Evolutionary conservation across 2,113 vertebrate species (phyloP).

Genomic region (Gymnobelideus leadbeateri): DNA sequence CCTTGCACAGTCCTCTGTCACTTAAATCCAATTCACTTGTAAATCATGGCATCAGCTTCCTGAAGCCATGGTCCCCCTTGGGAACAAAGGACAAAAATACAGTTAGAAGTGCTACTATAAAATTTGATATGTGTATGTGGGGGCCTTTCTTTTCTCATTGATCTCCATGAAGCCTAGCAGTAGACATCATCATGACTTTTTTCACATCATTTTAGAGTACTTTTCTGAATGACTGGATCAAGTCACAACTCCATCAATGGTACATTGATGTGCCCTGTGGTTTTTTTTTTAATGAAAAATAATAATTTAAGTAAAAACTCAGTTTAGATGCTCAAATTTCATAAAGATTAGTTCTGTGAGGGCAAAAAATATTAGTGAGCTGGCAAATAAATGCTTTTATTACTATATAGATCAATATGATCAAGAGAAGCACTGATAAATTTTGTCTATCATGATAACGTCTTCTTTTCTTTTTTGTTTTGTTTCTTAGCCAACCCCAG

Average conservation of each 20-base stretch:
- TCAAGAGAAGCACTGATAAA: conserved; percentile 42
- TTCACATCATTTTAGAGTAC: not conserved
- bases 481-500: conserved; percentile 80
- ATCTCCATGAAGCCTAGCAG: not conserved
- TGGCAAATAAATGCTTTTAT: not conserved
- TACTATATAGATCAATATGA: conserved; percentile 16
- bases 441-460: conserved; percentile 75
- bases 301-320: not conserved
- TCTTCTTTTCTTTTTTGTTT: conserved; percentile 70
- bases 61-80: too few species aligned
- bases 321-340: not conserved
- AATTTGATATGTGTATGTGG: too few species aligned
- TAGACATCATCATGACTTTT: not conserved
- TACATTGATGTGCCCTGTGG: not conserved
- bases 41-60: too few species aligned
- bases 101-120: too few species aligned
- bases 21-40: too few species aligned
- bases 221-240: not conserved
- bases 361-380: conserved; percentile 32
- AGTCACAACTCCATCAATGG: not conserved
- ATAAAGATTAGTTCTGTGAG: not conserved
- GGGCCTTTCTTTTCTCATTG: not conserved
- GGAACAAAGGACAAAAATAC: too few species aligned
- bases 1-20: too few species aligned
- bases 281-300: not conserved